phyloP scores from a whole-genome alignment of 2,113 vertebrate genomes.

The Toxostoma redivivum region DNA sequence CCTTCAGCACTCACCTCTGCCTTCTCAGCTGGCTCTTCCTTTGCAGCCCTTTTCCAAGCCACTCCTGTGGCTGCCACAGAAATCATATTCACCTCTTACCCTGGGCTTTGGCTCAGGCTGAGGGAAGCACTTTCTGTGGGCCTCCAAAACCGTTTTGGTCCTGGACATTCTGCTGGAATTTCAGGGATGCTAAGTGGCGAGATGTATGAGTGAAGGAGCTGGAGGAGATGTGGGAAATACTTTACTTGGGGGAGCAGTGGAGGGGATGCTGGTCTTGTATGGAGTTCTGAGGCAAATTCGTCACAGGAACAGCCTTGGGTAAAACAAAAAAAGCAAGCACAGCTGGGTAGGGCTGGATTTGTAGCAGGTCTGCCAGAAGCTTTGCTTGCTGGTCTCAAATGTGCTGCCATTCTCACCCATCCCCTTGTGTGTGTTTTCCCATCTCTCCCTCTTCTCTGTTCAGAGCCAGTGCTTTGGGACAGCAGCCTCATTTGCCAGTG shows the following conservation, averaged over 20 bases:
- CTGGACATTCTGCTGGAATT: neutral
- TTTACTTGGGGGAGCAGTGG: neutral
- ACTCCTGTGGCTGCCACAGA: neutral
- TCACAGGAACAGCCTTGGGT: neutral
- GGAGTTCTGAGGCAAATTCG: neutral
- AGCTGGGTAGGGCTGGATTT: neutral
- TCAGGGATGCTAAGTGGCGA: neutral
- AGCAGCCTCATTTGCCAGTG: neutral
- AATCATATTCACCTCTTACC: rapidly evolving
- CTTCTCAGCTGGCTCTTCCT: neutral
- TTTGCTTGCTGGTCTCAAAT: neutral
- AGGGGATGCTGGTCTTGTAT: neutral
- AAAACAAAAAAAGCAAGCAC: neutral
- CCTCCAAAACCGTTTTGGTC: neutral
- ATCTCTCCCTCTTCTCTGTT: neutral
- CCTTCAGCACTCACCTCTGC: neutral
- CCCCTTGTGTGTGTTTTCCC: neutral
- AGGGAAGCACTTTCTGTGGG: neutral
- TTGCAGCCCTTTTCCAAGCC: neutral
- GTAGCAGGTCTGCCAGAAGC: neutral
- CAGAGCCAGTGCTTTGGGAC: neutral
- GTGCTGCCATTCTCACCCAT: neutral
- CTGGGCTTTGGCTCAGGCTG: neutral
- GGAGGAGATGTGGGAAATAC: neutral
- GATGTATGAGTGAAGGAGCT: neutral